Base-by-base conservation (phyloP, 2,888 invertebrate species). In the Catocala nupta region DNA sequence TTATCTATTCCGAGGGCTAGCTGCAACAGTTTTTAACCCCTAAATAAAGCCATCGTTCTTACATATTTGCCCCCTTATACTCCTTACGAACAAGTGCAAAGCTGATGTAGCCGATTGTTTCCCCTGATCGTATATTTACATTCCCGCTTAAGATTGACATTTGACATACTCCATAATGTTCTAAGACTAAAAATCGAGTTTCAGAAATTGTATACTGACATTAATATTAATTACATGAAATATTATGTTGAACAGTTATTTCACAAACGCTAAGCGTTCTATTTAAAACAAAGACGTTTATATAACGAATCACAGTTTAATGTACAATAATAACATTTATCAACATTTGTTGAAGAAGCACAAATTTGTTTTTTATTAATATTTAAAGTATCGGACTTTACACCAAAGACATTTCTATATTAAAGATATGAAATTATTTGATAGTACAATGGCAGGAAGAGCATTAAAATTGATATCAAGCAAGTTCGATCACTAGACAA, bases 231-330 rank as follows among this genome's bases (percentile, higher is more conserved):
- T 44, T 44, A 44, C 44, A 44, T 5, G 44, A 39, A 39, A 39
- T 39, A 44, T 44, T n/a, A 44, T 44, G n/a, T 44, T 11, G 10
- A 44, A 44, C 44, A 44, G 44, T 39, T 39, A 39, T 44, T 44
- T 44, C n/a, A 44, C n/a, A 44, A 44, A 44, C 44, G 44, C 44
- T 44, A 44, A 44, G 44, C 44, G 44, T 44, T 11, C 44, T 39
- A 39, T n/a, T 13, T 13, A 47, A 47, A 47, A 47, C 13, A 45
- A 45, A 45, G 12, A 45, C 45, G 16, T 47, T 47, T 47, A 73
- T 74, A 71, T 68, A 73, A 65, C 71, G 65, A 73, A 73, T 73
- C 73, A 73, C 75, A 73, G 73, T 73, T 73, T 73, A 71, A 74
- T 73, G 75, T 75, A 73, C 75, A 73, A 65, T 73, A 71, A 71